Conservation (phyloP, 1,140 invertebrate species). For the Cyclina sinensis region DNA sequence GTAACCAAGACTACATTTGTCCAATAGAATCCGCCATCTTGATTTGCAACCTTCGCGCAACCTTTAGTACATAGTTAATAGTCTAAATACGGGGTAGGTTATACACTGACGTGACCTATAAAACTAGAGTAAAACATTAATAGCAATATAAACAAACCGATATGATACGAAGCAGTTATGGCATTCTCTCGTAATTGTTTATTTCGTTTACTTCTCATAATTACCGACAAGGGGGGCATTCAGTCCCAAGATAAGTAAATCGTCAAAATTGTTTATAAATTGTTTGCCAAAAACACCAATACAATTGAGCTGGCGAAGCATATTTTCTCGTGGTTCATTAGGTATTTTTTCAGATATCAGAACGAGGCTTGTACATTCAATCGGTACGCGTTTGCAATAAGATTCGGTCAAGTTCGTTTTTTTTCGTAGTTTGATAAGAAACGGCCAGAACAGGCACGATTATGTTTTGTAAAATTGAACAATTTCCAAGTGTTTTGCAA, state of each 20-base stretch:
- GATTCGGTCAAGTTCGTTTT: not conserved
- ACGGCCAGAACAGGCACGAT: not conserved
- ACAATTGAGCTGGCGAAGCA: not conserved
- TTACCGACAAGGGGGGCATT: slow-evolving; percentile 22
- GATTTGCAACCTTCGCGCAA: no score
- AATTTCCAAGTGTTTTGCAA: not conserved
- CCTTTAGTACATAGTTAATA: no score
- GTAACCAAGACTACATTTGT: no score
- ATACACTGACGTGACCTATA: slow-evolving; percentile 20
- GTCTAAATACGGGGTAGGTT: not conserved
- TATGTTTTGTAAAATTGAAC: not conserved
- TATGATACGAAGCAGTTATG: not conserved
- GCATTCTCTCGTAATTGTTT: slow-evolving; percentile 14
- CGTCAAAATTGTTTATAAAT: slow-evolving; percentile 32
- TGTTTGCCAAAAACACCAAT: slow-evolving; percentile 41
- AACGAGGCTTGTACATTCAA: not conserved
- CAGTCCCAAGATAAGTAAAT: slow-evolving; percentile 32
- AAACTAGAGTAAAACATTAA: not conserved
- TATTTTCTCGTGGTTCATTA: not conserved
- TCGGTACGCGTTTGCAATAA: not conserved
- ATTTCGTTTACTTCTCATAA: slow-evolving; percentile 7
- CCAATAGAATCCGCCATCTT: no score
- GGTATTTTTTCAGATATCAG: not conserved
- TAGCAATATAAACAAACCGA: slow-evolving; percentile 23
- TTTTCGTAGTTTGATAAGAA: not conserved